Conservation (phyloP, 2,888 invertebrate species). For the Catocala fraxini region DNA sequence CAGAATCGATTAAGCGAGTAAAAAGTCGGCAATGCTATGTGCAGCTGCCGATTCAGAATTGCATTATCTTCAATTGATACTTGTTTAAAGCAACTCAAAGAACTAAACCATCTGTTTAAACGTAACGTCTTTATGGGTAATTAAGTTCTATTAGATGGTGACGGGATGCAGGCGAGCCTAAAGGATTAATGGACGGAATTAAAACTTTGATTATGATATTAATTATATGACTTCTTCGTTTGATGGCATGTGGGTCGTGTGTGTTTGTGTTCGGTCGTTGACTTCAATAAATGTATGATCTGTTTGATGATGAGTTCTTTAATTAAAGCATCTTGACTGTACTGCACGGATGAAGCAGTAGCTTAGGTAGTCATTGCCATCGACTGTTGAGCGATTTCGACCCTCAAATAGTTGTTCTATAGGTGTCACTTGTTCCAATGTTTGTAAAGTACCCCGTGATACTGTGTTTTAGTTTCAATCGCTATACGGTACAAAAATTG, state of each 20-base stretch:
- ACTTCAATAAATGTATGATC: not conserved
- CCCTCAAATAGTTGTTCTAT: no score
- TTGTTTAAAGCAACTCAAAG: conserved; percentile 3
- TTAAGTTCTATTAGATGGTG: conserved; percentile 59
- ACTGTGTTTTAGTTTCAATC: no score
- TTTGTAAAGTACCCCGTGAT: no score
- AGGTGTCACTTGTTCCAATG: no score
- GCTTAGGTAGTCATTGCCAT: no score
- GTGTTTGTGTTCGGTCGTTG: conserved; percentile 19
- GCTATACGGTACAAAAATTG: no score
- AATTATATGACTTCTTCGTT: conserved; percentile 42
- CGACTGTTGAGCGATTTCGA: no score
- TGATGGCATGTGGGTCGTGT: conserved; percentile 33
- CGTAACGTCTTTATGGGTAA: conserved; percentile 44
- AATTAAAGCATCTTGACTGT: no score
- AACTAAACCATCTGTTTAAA: conserved; percentile 15
- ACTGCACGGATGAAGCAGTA: no score
- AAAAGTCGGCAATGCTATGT: no score
- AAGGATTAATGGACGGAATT: conserved; percentile 63
- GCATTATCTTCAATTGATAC: conserved; percentile 1
- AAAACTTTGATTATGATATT: conserved; percentile 47
- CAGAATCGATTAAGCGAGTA: no score
- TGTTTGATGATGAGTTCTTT: not conserved
- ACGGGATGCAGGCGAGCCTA: conserved; percentile 71
- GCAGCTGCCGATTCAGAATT: not conserved